Percentiles rank a stretch among this genome's conserved stretches.
Conservation (phyloP, 2,797 vertebrate genomes). For the Pogonophryne albipinna region DNA sequence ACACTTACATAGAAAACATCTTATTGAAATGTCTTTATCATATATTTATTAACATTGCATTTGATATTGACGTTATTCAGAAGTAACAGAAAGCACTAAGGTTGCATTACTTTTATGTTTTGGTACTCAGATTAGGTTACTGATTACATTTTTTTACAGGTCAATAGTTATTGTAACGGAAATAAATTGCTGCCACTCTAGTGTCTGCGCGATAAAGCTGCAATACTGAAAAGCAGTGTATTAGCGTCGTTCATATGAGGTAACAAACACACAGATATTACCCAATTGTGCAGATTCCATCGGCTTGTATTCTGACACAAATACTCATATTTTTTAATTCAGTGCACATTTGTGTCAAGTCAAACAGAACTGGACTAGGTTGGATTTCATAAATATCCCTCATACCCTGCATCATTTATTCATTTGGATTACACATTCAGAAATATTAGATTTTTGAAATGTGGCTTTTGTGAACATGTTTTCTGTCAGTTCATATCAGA, state of each 20-base stretch:
- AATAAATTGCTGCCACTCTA: neutral
- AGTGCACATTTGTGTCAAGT: conserved; percentile 12
- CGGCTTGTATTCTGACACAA: neutral
- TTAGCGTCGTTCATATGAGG: neutral
- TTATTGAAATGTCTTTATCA: no score
- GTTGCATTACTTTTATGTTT: no score
- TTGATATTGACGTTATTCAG: no score
- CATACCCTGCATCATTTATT: neutral
- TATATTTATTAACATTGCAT: no score
- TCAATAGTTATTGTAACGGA: no score
- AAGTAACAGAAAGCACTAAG: no score
- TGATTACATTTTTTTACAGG: no score
- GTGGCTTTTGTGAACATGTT: neutral
- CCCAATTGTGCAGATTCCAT: neutral
- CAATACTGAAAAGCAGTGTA: neutral
- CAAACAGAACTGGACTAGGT: neutral
- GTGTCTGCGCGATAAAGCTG: neutral
- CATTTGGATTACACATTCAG: neutral
- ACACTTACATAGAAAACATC: no score
- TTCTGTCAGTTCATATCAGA: conserved; percentile 21
- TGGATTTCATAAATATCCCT: conserved; percentile 3
- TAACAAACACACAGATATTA: neutral
- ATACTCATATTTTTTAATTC: neutral
- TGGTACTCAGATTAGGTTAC: no score
- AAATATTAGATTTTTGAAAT: conserved; percentile 6